Evolutionary conservation across 2,888 invertebrate species (phyloP).

Genomic region (Neoascia interrupta): DNA sequence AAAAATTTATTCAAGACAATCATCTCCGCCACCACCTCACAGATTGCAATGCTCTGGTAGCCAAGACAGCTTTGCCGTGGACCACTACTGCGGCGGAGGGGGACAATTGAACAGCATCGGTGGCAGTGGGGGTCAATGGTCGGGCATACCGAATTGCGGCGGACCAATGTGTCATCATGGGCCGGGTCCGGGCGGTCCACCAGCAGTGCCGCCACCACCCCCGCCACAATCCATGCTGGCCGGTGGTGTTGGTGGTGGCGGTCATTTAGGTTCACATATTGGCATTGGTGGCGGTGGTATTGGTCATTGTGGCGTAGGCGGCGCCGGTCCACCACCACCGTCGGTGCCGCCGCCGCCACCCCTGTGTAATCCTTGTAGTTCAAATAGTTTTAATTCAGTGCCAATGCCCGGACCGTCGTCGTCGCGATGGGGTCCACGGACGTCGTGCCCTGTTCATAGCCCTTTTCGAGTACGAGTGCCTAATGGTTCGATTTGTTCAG

Average conservation of each 20-base stretch:
- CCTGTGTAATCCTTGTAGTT: slow-evolving; percentile 80
- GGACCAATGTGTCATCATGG: slow-evolving; percentile 76
- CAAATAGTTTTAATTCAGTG: slow-evolving; percentile 78
- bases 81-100: slow-evolving; percentile 79
- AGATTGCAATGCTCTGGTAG: slow-evolving; percentile 81
- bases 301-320: slow-evolving; percentile 75
- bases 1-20: slow-evolving; percentile 80
- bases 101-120: slow-evolving; percentile 71
- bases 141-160: slow-evolving; percentile 75
- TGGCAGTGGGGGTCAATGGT: slow-evolving; percentile 75
- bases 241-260: slow-evolving; percentile 74
- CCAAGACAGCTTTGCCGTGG: slow-evolving; percentile 81
- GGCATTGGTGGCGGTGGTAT: slow-evolving; percentile 77
- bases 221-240: slow-evolving; percentile 78
- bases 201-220: slow-evolving; percentile 72
- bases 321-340: slow-evolving; percentile 76
- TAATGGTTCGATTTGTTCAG: slow-evolving; percentile 80
- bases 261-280: slow-evolving; percentile 75
- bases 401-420: slow-evolving; percentile 78
- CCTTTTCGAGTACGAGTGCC: slow-evolving; percentile 80
- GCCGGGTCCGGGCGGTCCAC: slow-evolving; percentile 73
- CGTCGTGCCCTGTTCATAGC: slow-evolving; percentile 80
- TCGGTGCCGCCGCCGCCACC: slow-evolving; percentile 77
- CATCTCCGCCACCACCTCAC: slow-evolving; percentile 80
- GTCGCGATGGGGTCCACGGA: slow-evolving; percentile 80